These are phyloP conservation scores for Dermolepida albohirtum DNA, from an alignment of 2,888 invertebrate genomes.

Conservation along the genomic window DNA sequence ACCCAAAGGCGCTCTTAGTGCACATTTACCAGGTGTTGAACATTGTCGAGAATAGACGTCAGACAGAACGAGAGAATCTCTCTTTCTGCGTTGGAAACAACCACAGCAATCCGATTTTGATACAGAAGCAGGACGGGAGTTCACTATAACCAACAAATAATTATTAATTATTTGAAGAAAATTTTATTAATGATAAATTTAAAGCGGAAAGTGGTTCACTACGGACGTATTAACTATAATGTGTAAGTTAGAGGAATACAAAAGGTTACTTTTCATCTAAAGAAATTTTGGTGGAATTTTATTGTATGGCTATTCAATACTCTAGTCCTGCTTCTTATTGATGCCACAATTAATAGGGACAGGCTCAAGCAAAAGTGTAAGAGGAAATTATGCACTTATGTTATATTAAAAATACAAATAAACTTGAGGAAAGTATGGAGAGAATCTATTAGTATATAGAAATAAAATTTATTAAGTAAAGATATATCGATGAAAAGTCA, in stretches of 20 bases:
- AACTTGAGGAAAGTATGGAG: background rate
- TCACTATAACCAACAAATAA: constrained; percentile 61
- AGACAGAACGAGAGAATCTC: constrained; percentile 65
- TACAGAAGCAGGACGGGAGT: constrained; percentile 65
- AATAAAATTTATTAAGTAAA: background rate
- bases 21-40: constrained; percentile 58
- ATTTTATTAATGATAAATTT: background rate
- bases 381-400: too few species aligned
- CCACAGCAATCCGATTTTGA: constrained; percentile 63
- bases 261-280: too few species aligned
- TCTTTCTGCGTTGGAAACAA: constrained; percentile 63
- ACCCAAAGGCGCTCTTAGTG: constrained; percentile 62
- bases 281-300: constrained; percentile 4
- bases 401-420: background rate
- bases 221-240: too few species aligned
- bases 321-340: constrained; percentile 56
- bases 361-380: too few species aligned
- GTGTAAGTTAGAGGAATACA: background rate
- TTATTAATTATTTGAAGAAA: constrained; percentile 16
- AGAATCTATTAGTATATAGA: constrained; percentile 3
- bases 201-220: background rate
- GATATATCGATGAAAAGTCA: too few species aligned
- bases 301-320: constrained; percentile 40
- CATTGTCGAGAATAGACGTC: constrained; percentile 70
- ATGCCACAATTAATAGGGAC: background rate